A percentile compares a stretch with the other conserved stretches of the same genome.
phyloP scores from a whole-genome alignment of 1,140 invertebrate species.

The Lanistes nyassanus region DNA sequence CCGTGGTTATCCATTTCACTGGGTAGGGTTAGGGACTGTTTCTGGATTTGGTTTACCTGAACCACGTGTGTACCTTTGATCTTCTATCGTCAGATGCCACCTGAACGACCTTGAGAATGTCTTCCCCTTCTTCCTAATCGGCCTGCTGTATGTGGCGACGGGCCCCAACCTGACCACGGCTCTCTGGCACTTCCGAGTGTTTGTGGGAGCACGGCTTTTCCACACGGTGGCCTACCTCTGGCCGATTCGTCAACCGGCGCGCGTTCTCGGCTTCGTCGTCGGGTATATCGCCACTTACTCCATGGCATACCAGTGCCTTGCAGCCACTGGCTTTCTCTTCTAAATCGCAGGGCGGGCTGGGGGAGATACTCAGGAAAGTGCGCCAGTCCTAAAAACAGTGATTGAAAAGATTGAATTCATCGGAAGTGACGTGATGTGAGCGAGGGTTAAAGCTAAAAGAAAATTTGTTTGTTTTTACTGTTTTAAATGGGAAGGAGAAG shows the following conservation, averaged over 20 bases:
- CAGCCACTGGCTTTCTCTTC: not conserved
- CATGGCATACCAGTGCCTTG: slow-evolving; percentile 63
- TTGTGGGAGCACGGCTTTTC: slow-evolving; percentile 70
- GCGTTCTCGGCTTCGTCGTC: slow-evolving; percentile 70
- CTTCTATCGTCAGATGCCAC: slow-evolving; percentile 71
- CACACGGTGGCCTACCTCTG: slow-evolving; percentile 74
- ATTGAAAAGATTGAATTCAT: not conserved
- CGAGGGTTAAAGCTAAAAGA: too few species aligned
- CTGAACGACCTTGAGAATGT: slow-evolving; percentile 79
- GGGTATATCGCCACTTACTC: slow-evolving; percentile 69
- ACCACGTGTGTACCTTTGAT: not conserved
- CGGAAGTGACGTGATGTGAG: too few species aligned
- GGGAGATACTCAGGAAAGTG: not conserved
- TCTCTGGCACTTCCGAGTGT: slow-evolving; percentile 72
- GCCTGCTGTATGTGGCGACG: slow-evolving; percentile 73
- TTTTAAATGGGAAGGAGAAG: too few species aligned
- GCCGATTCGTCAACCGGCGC: slow-evolving; percentile 71
- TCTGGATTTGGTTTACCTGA: too few species aligned
- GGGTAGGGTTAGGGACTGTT: slow-evolving; percentile 1
- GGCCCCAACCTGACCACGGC: slow-evolving; percentile 71
- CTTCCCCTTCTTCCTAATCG: slow-evolving; percentile 73
- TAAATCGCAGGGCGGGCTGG: not conserved
- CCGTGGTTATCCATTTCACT: slow-evolving; percentile 55
- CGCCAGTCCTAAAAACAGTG: not conserved
- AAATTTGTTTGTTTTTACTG: too few species aligned